Base-by-base conservation (phyloP, 92 coral and sea anemone species). In the Parazoanthus swiftii region DNA sequence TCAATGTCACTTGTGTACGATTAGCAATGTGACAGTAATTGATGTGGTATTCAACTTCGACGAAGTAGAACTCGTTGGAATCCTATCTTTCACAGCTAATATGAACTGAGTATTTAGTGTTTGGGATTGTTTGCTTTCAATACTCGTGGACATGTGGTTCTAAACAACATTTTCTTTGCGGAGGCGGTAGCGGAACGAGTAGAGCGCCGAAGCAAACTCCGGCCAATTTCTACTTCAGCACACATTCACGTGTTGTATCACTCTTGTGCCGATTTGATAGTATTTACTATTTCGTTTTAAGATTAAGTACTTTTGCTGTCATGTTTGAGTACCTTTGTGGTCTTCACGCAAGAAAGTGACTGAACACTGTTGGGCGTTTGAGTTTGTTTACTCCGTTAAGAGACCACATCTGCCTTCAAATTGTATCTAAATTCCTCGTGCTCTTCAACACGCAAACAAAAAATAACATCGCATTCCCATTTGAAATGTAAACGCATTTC, bases 11-110 rank as follows among this genome's bases (percentile, higher is more conserved):
- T 58, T 15, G 71, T 80, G 6, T 42, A 29, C 35, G 65, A 15
- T 80, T 80, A 46, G 44, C 77, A 68, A 20, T 84, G 65, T 84
- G 78, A 84, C 66, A 21, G 77, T 84, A 84, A 48, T 72, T 84
- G 86, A 82, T 18, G 6, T 29, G 35, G 33, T 63, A 84, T 71
- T 72, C 82, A 79, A 48, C 67, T 11, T 46, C 21, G 63, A 46
- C 81, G 65, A 46, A 23, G 35, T 54, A 56, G 18, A 84, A 51
- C 79, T 29, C 42, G 3, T 9, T 18, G 43, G 77, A 36, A 18
- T 46, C 54, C 21, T 70, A 23, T 23, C 86, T 42, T 71, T n/a
- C 74, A 20, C 5, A 25, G 43, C 80, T 76, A 73, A 29, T 73
- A 76, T 38, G 54, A 76, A 43, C 42, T 35, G 80, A 38, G 80